Base-by-base conservation (phyloP, 1,140 invertebrate genomes). In the Diploscapter pachys region DNA sequence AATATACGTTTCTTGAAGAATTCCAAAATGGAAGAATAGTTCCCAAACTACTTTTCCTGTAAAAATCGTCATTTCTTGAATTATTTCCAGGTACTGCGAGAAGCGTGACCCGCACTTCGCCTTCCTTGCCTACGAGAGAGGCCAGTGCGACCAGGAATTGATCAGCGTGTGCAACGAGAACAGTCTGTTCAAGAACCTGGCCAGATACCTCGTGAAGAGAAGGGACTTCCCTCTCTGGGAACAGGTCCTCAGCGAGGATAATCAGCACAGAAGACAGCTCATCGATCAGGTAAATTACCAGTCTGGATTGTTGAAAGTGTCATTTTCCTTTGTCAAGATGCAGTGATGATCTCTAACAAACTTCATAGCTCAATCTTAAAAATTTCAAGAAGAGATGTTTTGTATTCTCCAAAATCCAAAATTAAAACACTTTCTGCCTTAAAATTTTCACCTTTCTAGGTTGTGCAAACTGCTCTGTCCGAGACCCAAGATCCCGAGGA, bases 71-170 rank as follows among this genome's bases (percentile, higher is more conserved):
- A 31, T 31, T 31, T 31, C 31, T 31, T 31, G 31, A 31, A 31
- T 31, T 31, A 31, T 31, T 31, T 31, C 31, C 31, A 31, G 31
- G 31, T 99, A 99, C 87, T 99, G 96, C 88, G 97, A 99, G 86
- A 99, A 99, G 87, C 91, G 96, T 81, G 96, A 99, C 88, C 96
- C 97, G 3, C 96, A 99, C 88, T 88, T 98, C 72, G 96, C 97
- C 0, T 98, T 95, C 87, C 93, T 99, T 8, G 96, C 96, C 9
- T 99, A 99, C 86, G 96, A 99, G 87, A 90, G 96, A 70, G 96
- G 96, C 0, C 91, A 94, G 81, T 98, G 96, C 88, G 96, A 99
- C 87, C 89, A 93, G 65, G 96, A 99, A 87, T 89, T 99, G 62
- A 98, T 99, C 84, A 87, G 88, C 77, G 95, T 98, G 5, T 98